These are phyloP conservation scores for Onthophagus sagittarius DNA, from an alignment of 2,888 invertebrate genomes.

Conservation along the genomic window DNA sequence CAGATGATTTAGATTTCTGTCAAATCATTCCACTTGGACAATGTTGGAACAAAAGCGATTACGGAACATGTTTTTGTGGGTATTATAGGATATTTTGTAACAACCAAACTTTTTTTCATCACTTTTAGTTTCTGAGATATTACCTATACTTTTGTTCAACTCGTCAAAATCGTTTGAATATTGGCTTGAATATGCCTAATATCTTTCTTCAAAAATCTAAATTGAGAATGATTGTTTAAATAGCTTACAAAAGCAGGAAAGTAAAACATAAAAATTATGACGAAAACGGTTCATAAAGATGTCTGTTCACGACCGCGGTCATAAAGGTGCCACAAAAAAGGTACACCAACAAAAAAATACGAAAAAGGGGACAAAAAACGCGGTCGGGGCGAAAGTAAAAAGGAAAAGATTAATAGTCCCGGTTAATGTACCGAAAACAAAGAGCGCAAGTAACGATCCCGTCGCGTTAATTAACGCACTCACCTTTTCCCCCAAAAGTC, in stretches of 20 bases:
- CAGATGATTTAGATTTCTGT: too few species aligned
- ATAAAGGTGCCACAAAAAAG: conserved; percentile 8
- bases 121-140: too few species aligned
- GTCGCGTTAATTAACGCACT: background rate
- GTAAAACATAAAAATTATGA: background rate
- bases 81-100: too few species aligned
- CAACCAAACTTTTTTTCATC: too few species aligned
- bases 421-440: conserved; percentile 19
- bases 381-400: background rate
- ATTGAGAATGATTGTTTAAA: background rate
- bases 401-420: conserved; percentile 3
- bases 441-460: conserved; percentile 29
- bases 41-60: too few species aligned
- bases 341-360: background rate
- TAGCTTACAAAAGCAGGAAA: background rate
- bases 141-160: too few species aligned
- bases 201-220: too few species aligned
- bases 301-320: background rate
- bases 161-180: too few species aligned
- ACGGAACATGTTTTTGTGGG: too few species aligned
- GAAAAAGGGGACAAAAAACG: background rate
- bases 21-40: too few species aligned
- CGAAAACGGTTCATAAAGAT: background rate
- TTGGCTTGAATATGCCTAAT: too few species aligned
- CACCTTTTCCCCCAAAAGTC: conserved; percentile 30